Conservation (phyloP, 1,140 invertebrate genomes). For the Aculops lycopersici region DNA sequence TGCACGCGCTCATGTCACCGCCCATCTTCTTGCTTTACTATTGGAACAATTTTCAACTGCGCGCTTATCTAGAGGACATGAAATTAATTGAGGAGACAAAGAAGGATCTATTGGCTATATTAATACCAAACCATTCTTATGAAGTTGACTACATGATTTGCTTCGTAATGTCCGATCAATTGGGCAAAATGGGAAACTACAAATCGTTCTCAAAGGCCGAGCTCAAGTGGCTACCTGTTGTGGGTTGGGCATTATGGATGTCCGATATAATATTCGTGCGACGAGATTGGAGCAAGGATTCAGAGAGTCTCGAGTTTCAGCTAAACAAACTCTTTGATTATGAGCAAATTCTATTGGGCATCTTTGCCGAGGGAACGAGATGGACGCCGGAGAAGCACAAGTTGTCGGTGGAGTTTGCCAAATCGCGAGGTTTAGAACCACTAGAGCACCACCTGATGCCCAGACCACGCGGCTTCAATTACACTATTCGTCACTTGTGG, state of each 20-base stretch:
- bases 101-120: too few relatives aligned
- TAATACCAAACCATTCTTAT: too few relatives aligned
- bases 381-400: slow-evolving; percentile 58
- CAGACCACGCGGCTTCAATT: slow-evolving; percentile 52
- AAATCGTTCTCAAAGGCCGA: too few relatives aligned
- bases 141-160: too few relatives aligned
- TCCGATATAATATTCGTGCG: slow-evolving; percentile 68
- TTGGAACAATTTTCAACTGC: too few relatives aligned
- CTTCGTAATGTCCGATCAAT: too few relatives aligned
- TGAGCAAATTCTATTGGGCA: slow-evolving; percentile 50
- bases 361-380: slow-evolving; percentile 79
- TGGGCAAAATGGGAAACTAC: too few relatives aligned
- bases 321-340: slow-evolving; percentile 47
- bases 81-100: too few relatives aligned
- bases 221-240: slow-evolving; percentile 52
- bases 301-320: slow-evolving; percentile 36
- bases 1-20: too few relatives aligned
- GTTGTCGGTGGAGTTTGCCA: slow-evolving; percentile 51
- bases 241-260: slow-evolving; percentile 81
- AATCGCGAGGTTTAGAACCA: slow-evolving; percentile 43
- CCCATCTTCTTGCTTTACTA: too few relatives aligned
- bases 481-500: slow-evolving; percentile 10
- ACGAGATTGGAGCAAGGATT: slow-evolving; percentile 61
- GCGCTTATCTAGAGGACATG: too few relatives aligned
- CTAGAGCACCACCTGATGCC: slow-evolving; percentile 67